phyloP scores from a whole-genome alignment of 2,113 vertebrate genomes.

The Oreochromis tanganicae region DNA sequence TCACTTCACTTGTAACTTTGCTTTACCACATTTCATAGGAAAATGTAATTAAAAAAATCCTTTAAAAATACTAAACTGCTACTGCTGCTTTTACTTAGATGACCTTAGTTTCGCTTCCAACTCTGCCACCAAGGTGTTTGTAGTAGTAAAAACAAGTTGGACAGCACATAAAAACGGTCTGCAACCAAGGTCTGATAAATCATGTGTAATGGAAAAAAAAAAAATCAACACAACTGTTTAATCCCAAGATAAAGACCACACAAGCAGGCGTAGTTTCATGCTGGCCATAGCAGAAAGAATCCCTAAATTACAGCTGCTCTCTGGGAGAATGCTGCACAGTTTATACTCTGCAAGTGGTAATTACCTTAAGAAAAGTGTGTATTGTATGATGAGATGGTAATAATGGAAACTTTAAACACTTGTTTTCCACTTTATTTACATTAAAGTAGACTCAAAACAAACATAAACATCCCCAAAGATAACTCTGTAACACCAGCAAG shows the following conservation, averaged over 20 bases:
- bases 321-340: not conserved
- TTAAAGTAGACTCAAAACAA: not conserved
- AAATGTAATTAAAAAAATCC: not conserved
- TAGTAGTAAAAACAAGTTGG: not conserved
- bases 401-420: not conserved
- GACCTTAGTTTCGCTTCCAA: not conserved
- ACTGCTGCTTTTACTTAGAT: not conserved
- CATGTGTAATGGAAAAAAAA: not conserved
- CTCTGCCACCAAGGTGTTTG: not conserved
- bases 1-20: not conserved
- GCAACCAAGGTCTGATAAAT: not conserved
- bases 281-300: not conserved
- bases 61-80: not conserved
- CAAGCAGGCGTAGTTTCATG: not conserved
- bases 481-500: not conserved
- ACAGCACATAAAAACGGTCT: not conserved
- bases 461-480: not conserved
- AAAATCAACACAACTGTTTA: not conserved
- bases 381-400: not conserved
- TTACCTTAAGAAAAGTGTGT: slow-evolving; percentile 14
- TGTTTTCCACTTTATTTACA: not conserved
- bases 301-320: slow-evolving; percentile 28
- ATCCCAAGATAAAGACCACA: not conserved
- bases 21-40: not conserved
- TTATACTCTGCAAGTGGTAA: not conserved